phyloP scores from a whole-genome alignment of 1,140 invertebrate species.

The Pseudomyrmex concolor region DNA sequence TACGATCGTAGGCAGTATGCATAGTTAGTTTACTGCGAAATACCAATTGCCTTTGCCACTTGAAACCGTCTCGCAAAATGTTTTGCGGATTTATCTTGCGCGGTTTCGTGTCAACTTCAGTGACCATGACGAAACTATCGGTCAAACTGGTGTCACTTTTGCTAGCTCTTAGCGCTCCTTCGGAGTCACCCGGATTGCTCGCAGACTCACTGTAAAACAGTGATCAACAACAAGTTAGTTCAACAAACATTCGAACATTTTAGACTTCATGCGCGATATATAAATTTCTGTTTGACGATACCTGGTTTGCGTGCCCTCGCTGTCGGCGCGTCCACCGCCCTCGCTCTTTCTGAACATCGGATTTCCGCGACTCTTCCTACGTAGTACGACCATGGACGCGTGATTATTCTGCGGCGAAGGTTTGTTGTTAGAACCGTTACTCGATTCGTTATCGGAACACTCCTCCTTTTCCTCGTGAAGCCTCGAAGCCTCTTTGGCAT shows the following conservation, averaged over 20 bases:
- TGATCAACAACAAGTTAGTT: neutral
- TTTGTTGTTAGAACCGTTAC: constrained; percentile 81
- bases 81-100: constrained; percentile 86
- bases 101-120: constrained; percentile 86
- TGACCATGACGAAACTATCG: constrained; percentile 95
- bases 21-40: constrained; percentile 98
- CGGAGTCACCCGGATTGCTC: constrained; percentile 76
- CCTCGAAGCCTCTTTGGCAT: constrained; percentile 89
- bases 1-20: constrained; percentile 99
- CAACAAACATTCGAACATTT: too few species aligned
- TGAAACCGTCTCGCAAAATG: constrained; percentile 89
- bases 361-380: constrained; percentile 88
- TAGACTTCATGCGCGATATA: too few species aligned
- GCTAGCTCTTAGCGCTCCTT: constrained; percentile 88
- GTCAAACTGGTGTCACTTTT: constrained; percentile 96
- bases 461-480: constrained; percentile 90
- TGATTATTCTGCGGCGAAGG: constrained; percentile 79
- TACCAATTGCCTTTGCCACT: constrained; percentile 96
- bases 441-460: constrained; percentile 84
- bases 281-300: constrained; percentile 39
- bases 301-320: constrained; percentile 82
- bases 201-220: constrained; percentile 72
- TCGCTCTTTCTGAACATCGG: constrained; percentile 89
- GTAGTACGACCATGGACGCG: constrained; percentile 87
- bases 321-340: constrained; percentile 84